Percentiles rank a stretch among this genome's conserved stretches.
Conservation (phyloP, 2,797 vertebrate species). For the Gobio occitaniae region DNA sequence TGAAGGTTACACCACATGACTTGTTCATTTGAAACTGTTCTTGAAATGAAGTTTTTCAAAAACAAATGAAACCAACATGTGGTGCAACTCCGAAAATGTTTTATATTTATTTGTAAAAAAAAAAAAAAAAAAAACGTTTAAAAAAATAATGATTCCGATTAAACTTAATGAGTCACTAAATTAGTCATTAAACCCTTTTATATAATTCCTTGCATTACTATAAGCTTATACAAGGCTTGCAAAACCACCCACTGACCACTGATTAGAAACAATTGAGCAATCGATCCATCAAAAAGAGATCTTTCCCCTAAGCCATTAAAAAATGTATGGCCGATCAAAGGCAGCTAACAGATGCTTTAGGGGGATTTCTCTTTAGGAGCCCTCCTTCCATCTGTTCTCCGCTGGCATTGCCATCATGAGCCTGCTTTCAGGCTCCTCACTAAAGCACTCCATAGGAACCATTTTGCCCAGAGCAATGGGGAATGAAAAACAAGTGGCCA, state of each 20-base stretch:
- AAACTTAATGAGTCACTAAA: background rate
- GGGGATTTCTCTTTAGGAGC: slow-evolving; percentile 72
- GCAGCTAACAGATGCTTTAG: slow-evolving; percentile 76
- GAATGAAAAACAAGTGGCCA: slow-evolving; percentile 52
- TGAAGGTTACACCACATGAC: background rate
- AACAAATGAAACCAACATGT: background rate
- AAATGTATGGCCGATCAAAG: slow-evolving; percentile 67
- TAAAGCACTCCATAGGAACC: slow-evolving; percentile 60
- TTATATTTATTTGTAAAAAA: no score
- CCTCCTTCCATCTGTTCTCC: slow-evolving; percentile 76
- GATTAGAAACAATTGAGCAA: slow-evolving; percentile 17
- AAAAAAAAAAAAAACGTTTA: no score
- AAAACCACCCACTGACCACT: slow-evolving; percentile 8
- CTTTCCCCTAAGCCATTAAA: slow-evolving; percentile 58
- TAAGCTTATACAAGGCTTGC: background rate
- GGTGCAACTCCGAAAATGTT: background rate
- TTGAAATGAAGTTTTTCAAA: background rate
- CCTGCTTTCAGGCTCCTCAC: slow-evolving; percentile 56
- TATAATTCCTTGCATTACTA: background rate
- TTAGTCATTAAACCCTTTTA: background rate
- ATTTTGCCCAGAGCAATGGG: slow-evolving; percentile 61
- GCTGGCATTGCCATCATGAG: slow-evolving; percentile 70
- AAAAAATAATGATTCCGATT: no score
- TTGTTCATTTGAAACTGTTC: background rate
- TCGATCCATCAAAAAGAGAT: slow-evolving; percentile 52